phyloP scores from a whole-genome alignment of 2,113 vertebrate species.

The Apteryx mantelli region DNA sequence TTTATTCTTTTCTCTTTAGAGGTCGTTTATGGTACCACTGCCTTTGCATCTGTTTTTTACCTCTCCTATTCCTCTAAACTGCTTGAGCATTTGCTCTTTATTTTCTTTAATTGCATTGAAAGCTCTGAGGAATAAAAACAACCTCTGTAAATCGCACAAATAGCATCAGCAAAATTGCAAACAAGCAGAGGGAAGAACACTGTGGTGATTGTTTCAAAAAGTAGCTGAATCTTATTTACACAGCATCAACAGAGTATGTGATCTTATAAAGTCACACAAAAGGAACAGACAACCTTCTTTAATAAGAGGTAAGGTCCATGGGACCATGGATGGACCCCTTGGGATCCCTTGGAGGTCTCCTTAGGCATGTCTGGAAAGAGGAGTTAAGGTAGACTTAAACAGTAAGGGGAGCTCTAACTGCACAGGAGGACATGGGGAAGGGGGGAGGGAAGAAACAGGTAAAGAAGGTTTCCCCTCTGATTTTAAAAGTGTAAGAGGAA shows the following conservation, averaged over 20 bases:
- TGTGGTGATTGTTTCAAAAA: background rate
- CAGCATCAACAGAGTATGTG: background rate
- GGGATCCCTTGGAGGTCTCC: background rate
- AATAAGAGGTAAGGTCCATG: background rate
- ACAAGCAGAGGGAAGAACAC: background rate
- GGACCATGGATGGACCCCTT: background rate
- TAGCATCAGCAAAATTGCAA: background rate
- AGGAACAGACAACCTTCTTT: background rate
- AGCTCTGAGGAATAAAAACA: background rate
- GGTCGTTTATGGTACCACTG: background rate
- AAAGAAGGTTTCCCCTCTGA: background rate
- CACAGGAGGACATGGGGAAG: too few species aligned
- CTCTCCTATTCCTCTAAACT: background rate
- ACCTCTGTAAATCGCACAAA: background rate
- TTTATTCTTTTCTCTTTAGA: background rate
- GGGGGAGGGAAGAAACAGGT: background rate
- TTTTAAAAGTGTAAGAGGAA: background rate
- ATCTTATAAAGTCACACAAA: background rate
- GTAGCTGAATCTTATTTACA: background rate
- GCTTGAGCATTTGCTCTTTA: background rate
- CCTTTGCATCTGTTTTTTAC: background rate
- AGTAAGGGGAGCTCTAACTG: background rate
- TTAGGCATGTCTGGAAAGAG: background rate
- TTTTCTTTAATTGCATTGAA: slow-evolving; percentile 39
- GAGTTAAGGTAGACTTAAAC: background rate